These are phyloP conservation scores for Platalea minor DNA, from an alignment of 2,797 vertebrate genomes.

Conservation along the genomic window DNA sequence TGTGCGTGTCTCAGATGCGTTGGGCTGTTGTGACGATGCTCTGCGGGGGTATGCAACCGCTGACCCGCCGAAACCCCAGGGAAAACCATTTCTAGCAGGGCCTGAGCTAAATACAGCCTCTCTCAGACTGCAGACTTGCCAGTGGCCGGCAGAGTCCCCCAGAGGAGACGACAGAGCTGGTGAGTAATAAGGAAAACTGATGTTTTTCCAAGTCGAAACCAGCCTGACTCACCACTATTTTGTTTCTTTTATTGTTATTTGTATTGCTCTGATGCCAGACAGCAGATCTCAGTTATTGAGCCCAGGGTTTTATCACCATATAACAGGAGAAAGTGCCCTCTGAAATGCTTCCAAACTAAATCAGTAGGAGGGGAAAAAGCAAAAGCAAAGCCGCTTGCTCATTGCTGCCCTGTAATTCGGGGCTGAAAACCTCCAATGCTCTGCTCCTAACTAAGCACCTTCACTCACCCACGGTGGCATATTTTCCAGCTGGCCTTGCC, in stretches of 20 bases:
- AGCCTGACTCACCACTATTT: conserved; percentile 39
- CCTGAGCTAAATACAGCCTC: not conserved
- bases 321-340: conserved; percentile 5
- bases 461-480: not conserved
- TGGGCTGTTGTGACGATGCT: not conserved
- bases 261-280: conserved; percentile 28
- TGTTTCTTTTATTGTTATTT: conserved; percentile 53
- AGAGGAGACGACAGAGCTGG: not conserved
- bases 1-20: rapidly evolving
- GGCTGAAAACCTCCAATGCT: not conserved
- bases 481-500: conserved; percentile 22
- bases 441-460: not conserved
- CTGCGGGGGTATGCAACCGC: rapidly evolving
- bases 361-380: not conserved
- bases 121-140: not conserved
- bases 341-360: conserved; percentile 23
- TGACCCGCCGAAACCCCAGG: not conserved
- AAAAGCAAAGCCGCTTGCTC: not conserved
- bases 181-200: conserved; percentile 34
- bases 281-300: conserved; percentile 34
- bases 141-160: not conserved
- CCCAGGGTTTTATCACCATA: conserved; percentile 11
- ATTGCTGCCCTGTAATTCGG: not conserved
- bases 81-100: not conserved
- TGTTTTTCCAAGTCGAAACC: conserved; percentile 40